These are phyloP conservation scores for Physella acuta DNA, from an alignment of 1,140 invertebrate species.

Conservation along the genomic window DNA sequence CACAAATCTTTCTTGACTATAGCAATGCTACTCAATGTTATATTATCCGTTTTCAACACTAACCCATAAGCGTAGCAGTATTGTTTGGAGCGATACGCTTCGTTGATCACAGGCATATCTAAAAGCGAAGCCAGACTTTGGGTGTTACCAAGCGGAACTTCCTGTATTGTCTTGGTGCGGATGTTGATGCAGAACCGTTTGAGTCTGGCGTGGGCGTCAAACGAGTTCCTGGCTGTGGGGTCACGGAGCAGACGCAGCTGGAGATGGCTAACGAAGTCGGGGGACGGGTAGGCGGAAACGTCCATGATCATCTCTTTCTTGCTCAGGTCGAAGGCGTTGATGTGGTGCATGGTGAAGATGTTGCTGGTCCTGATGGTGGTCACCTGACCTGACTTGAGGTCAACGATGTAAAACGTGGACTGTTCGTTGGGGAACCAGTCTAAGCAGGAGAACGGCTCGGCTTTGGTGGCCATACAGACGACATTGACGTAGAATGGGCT, in stretches of 20 bases:
- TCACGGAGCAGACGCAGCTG: constrained; percentile 36
- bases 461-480: constrained; percentile 34
- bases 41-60: constrained; percentile 45
- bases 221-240: constrained; percentile 30
- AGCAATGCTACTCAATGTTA: constrained; percentile 36
- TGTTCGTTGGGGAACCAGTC: constrained; percentile 37
- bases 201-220: constrained; percentile 31
- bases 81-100: constrained; percentile 37
- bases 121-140: constrained; percentile 31
- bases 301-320: constrained; percentile 41
- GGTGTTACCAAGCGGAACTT: background rate
- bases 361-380: constrained; percentile 33
- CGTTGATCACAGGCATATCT: constrained; percentile 55
- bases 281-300: constrained; percentile 41
- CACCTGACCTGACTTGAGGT: constrained; percentile 39
- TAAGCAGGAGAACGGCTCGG: constrained; percentile 39
- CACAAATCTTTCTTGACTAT: constrained; percentile 55
- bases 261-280: constrained; percentile 37
- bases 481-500: constrained; percentile 47
- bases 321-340: constrained; percentile 49
- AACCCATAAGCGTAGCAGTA: constrained; percentile 53
- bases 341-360: constrained; percentile 49
- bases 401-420: constrained; percentile 38
- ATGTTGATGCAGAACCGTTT: constrained; percentile 43
- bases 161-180: constrained; percentile 11